phyloP scores from a whole-genome alignment of 2,113 vertebrate species.

The Callocephalon fimbriatum region DNA sequence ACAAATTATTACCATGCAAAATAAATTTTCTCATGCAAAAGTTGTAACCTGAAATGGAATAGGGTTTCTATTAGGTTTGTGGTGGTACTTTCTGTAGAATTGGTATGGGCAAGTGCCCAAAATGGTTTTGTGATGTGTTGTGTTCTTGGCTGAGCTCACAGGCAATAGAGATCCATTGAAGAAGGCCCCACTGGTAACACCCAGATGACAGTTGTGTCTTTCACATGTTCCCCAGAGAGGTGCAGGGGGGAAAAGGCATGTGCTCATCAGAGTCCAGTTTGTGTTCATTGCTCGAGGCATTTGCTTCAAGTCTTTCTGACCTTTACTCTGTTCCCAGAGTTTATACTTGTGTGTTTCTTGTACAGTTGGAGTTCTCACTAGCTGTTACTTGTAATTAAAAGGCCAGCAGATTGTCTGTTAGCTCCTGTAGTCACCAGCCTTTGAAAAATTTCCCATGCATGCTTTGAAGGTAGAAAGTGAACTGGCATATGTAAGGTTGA shows the following conservation, averaged over 20 bases:
- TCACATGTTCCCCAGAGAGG: fast-evolving
- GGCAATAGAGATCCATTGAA: too few species aligned
- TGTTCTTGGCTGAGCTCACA: not conserved
- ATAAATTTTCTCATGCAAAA: not conserved
- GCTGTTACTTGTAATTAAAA: not conserved
- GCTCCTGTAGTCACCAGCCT: not conserved
- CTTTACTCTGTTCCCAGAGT: not conserved
- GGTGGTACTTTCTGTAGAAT: not conserved
- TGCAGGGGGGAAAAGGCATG: not conserved
- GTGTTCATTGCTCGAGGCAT: not conserved
- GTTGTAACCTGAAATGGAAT: not conserved
- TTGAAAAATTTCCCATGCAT: not conserved
- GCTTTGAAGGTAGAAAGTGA: not conserved
- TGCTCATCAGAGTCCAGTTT: not conserved
- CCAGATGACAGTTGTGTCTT: not conserved
- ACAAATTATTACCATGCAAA: not conserved
- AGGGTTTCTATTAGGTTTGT: not conserved
- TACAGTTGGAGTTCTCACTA: fast-evolving
- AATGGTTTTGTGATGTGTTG: not conserved
- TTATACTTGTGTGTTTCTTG: not conserved
- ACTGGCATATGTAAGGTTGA: not conserved
- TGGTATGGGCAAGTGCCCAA: too few species aligned
- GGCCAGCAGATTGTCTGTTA: not conserved
- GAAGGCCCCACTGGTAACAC: fast-evolving
- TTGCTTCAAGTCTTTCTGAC: not conserved